A percentile compares a stretch with the other conserved stretches of the same genome.
Conservation (phyloP, 2,888 invertebrate species). For the Netelia melanura region DNA sequence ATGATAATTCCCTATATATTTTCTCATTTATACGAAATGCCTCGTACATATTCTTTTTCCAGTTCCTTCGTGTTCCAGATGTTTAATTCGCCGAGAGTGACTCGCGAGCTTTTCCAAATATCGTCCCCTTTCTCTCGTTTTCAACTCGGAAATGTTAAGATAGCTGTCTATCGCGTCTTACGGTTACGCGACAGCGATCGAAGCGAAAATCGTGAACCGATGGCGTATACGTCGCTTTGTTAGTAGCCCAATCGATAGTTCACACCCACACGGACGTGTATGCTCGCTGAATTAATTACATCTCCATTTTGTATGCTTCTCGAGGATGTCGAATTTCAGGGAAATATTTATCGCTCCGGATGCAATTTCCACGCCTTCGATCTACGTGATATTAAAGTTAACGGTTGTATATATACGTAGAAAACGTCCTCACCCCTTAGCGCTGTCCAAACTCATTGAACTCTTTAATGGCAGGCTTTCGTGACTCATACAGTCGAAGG, state of each 20-base stretch:
- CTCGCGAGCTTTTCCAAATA: conserved; percentile 18
- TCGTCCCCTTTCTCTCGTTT: background rate
- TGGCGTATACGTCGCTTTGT: background rate
- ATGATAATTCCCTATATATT: background rate
- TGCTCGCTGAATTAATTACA: conserved; percentile 75
- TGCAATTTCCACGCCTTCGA: conserved; percentile 25
- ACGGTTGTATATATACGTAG: background rate
- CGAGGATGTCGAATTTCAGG: conserved; percentile 68
- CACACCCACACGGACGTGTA: background rate
- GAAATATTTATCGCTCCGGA: conserved; percentile 36
- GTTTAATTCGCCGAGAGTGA: conserved; percentile 28
- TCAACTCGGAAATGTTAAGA: background rate
- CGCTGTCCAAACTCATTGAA: conserved; percentile 9
- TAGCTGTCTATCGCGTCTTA: background rate
- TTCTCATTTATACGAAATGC: background rate
- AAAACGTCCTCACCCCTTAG: background rate
- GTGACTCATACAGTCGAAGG: conserved; percentile 46
- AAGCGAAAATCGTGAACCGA: background rate
- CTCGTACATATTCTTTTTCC: background rate
- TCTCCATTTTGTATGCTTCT: conserved; percentile 73
- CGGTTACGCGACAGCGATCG: background rate
- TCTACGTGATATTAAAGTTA: conserved; percentile 31
- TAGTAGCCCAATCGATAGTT: background rate
- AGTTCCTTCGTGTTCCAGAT: background rate
- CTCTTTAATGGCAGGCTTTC: conserved; percentile 23